Conservation (phyloP, 2,888 invertebrate species). For the Ramazzottius varieornatus region DNA sequence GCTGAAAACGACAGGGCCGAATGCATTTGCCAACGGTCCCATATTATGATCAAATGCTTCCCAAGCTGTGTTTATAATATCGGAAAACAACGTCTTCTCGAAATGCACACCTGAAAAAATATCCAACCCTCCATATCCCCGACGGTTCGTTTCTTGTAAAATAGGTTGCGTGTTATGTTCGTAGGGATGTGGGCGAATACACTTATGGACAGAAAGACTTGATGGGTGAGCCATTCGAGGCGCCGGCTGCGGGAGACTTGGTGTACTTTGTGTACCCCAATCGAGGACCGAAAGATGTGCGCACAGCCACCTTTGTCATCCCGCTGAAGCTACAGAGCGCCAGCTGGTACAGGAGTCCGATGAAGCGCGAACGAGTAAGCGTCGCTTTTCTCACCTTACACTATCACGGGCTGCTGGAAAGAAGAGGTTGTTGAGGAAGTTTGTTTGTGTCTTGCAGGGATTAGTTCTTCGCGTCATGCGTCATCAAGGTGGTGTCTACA, state of each 20-base stretch:
- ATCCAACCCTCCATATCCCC: no score
- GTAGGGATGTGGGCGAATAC: neutral
- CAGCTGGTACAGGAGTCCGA: neutral
- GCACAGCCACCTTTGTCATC: neutral
- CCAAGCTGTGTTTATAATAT: no score
- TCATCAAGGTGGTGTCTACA: neutral
- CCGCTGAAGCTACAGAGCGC: conserved; percentile 1
- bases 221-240: neutral
- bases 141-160: no score
- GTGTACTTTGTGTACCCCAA: conserved; percentile 2
- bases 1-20: no score
- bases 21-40: neutral
- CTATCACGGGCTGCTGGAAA: no score
- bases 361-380: neutral
- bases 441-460: neutral
- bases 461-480: neutral
- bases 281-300: neutral
- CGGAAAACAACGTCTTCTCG: no score
- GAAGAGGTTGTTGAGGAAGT: no score
- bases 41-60: neutral
- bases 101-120: no score
- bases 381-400: no score
- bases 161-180: no score
- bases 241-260: neutral
- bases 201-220: neutral